Evolutionary conservation across 2,113 vertebrate species (phyloP), one percentile per base, ranked within the genome.

Genomic region (Alectura lathami): DNA sequence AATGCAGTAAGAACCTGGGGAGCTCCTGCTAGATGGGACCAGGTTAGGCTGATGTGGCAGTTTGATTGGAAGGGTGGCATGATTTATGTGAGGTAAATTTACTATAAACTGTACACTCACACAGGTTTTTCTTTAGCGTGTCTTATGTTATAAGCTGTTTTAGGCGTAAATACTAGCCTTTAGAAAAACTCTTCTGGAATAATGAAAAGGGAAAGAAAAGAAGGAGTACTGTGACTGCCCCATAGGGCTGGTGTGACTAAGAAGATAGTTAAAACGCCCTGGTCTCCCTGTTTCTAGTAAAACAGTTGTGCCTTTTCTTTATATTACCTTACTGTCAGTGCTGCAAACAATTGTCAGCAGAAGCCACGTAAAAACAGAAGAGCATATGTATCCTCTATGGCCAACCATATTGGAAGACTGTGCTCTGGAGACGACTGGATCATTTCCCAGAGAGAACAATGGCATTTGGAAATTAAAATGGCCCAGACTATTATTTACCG

Each of bases 331-430:
- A 30, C 27, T 27, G 32, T 50, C 47, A 70, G 38, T 6, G 26
- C 32, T 83, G 36, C 47, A 83, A 68, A 40, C 17, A 23, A 22
- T 50, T 62, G 27, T 51, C 8, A 50, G 15, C 36, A 57, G 42
- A 74, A 67, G 21, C 42, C 59, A 30, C 24, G 24, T 45, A 56
- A 82, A 53, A 47, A 67, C 24, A 32, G 21, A 56, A 54, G 29
- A 30, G 16, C 20, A 22, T 2, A 0, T 14, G 32, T 13, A 8
- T 42, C 29, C 42, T 83, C 29, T n/a, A 0, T 0, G 11, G 11
- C 16, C 64, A 67, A 20, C 27, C 24, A 16, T 20, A 43, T 13
- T 16, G 48, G 42, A 68, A 32, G 18, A 68, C 8, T 29, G 45
- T 42, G 21, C 17, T 64, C 34, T 15, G 11, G 29, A 77, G 26